phyloP scores from a whole-genome alignment of 2,888 invertebrate species.

The Cacoxenus indagator region DNA sequence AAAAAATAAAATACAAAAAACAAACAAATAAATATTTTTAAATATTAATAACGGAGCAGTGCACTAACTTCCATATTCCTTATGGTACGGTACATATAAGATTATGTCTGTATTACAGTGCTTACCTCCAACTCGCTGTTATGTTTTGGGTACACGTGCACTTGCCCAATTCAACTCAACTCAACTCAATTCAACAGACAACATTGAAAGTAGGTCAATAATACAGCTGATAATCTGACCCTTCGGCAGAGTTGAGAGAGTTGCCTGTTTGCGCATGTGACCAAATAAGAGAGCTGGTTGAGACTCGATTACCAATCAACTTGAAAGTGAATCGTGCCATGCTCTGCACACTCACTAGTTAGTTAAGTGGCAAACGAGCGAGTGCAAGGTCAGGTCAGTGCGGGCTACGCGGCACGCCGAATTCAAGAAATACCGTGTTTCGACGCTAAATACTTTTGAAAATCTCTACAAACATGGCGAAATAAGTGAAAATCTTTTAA shows the following conservation, averaged over 20 bases:
- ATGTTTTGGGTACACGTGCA: slow-evolving; percentile 5
- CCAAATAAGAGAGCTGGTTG: slow-evolving; percentile 4
- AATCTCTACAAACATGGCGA: not conserved
- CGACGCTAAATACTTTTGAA: not conserved
- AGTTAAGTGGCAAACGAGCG: slow-evolving; percentile 39
- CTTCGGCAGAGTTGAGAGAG: not conserved
- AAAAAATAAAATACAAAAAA: not conserved
- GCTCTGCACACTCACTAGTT: slow-evolving; percentile 20
- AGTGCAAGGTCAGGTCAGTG: slow-evolving; percentile 42
- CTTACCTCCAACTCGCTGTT: not conserved
- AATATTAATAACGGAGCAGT: too few relatives aligned
- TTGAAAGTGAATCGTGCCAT: not conserved
- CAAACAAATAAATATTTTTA: too few relatives aligned
- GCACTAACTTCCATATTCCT: too few relatives aligned
- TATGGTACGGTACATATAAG: too few relatives aligned
- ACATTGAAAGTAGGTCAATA: not conserved
- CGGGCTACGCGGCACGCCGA: not conserved
- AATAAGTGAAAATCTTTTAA: not conserved
- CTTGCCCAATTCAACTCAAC: not conserved
- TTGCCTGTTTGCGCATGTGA: not conserved
- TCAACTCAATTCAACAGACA: not conserved
- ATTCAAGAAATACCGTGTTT: not conserved
- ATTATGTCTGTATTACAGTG: too few relatives aligned
- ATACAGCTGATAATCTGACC: not conserved
- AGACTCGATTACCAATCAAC: not conserved